Evolutionary conservation across 2,888 invertebrate species (phyloP).

Genomic region (Pachliopta kotzebuea): DNA sequence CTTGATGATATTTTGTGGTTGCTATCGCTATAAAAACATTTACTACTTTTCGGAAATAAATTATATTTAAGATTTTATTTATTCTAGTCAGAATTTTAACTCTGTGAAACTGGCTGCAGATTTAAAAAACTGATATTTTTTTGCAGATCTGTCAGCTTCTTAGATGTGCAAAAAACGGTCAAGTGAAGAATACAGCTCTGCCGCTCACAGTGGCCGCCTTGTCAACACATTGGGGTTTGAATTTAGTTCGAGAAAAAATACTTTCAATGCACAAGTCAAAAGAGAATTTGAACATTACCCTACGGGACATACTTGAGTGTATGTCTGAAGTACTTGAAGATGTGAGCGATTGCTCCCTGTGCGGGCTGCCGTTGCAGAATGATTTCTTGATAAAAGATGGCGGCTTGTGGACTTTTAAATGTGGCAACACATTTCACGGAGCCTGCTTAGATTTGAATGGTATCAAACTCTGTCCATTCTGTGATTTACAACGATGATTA

Average conservation of each 20-base stretch:
- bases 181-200: slow-evolving; percentile 63
- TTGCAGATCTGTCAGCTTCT: slow-evolving; percentile 65
- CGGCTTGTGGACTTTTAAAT: slow-evolving; percentile 82
- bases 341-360: slow-evolving; percentile 71
- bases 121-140: slow-evolving; percentile 1
- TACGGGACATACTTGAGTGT: slow-evolving; percentile 50
- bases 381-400: slow-evolving; percentile 81
- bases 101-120: too few species aligned
- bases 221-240: slow-evolving; percentile 76
- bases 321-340: slow-evolving; percentile 46
- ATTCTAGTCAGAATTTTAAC: too few species aligned
- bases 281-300: slow-evolving; percentile 37
- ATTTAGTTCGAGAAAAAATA: slow-evolving; percentile 41
- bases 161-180: slow-evolving; percentile 49
- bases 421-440: slow-evolving; percentile 83
- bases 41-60: too few species aligned
- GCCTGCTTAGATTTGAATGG: slow-evolving; percentile 81
- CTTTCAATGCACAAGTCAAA: slow-evolving; percentile 29
- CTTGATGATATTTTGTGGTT: too few species aligned
- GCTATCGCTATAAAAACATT: too few species aligned
- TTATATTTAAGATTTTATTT: too few species aligned
- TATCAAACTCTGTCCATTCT: slow-evolving; percentile 70
- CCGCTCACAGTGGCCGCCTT: slow-evolving; percentile 66
- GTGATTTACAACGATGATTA: slow-evolving; percentile 38
- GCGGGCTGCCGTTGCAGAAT: slow-evolving; percentile 81